These are phyloP conservation scores for Hepsetus odoe DNA, from an alignment of 2,113 vertebrate species.

Conservation along the genomic window DNA sequence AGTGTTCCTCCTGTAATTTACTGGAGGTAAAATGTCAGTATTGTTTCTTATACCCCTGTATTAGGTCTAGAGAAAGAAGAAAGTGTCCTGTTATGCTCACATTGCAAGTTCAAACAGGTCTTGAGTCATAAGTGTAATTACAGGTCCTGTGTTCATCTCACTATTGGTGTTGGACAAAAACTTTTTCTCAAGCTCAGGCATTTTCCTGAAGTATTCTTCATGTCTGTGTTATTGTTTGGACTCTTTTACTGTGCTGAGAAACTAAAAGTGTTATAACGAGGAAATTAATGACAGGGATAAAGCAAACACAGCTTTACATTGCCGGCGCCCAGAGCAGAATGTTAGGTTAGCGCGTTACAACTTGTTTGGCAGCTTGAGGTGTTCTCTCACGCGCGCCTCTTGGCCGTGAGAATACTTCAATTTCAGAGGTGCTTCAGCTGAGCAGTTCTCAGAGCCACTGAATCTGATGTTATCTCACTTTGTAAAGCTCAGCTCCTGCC, in stretches of 20 bases:
- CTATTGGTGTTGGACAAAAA: conserved; percentile 22
- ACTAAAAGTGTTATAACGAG: conserved; percentile 51
- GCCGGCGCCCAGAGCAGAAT: conserved; percentile 51
- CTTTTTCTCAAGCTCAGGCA: conserved; percentile 35
- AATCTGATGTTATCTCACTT: conserved; percentile 56
- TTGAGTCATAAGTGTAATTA: conserved; percentile 14
- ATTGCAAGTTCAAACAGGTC: conserved; percentile 41
- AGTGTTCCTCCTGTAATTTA: background rate
- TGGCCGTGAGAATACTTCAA: conserved; percentile 65
- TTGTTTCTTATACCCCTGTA: conserved; percentile 21
- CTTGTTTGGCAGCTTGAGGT: conserved; percentile 69
- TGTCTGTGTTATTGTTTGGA: conserved; percentile 34
- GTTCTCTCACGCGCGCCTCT: conserved; percentile 66
- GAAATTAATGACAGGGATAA: conserved; percentile 51
- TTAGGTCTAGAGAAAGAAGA: conserved; percentile 16
- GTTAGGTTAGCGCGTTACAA: conserved; percentile 62
- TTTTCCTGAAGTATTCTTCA: conserved; percentile 42
- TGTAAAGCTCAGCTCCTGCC: background rate
- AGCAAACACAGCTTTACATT: conserved; percentile 59
- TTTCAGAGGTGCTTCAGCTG: conserved; percentile 60
- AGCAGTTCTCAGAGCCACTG: conserved; percentile 47
- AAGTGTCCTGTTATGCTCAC: background rate
- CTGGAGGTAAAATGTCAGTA: conserved; percentile 11
- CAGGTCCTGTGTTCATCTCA: conserved; percentile 21
- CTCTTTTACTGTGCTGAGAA: conserved; percentile 48